Evolutionary conservation across 2,113 vertebrate genomes (phyloP), one percentile per base, ranked within the genome.

Genomic region (Suncus etruscus): DNA sequence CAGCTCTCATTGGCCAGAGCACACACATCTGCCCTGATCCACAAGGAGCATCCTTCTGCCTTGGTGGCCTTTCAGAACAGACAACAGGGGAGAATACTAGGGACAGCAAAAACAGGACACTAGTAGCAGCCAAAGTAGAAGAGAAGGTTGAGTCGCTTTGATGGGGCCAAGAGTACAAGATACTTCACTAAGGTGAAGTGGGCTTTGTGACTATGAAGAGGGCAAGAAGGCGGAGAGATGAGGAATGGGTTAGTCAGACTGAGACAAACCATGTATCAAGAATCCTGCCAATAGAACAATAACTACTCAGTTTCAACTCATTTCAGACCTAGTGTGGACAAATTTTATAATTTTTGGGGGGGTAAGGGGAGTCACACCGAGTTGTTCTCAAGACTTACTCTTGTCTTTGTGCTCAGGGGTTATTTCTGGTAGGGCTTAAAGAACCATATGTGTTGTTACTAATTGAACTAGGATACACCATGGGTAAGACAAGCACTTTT

Each of bases 1-100:
- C 94, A 92, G n/a, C 20, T n/a, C 76, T 78, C 91, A 90, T 61
- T 39, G 2, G n/a, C 76, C 86, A 79, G 65, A 66, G 80, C 83
- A 79, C 70, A 73, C 72, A 69, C 63, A 48, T 5, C 58, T 77
- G 58, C 32, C 66, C 11, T 3, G 27, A 32, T 11, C 29, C 15
- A 2, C 68, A 63, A 78, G 93, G n/a, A 70, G 50, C 47, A 61
- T 73, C 91, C 31, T 48, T 54, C 54, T 5, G 1, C 10, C 14
- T 87, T 48, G 45, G n/a, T 16, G n/a, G 61, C 7, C 25, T n/a
- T 27, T 80, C 20, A 8, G 74, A 81, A 45, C 31, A 66, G 77
- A 51, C 8, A 10, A 1, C 0, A 5, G 66, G 8, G 5, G 74
- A 0, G 3, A 75, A 39, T 25, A n/a, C 1, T 5, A 2, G 29